Percentiles rank a stretch among this genome's conserved stretches.
Evolutionary conservation across 2,888 invertebrate species (phyloP).

Genomic region (Galerucella nymphaeae): DNA sequence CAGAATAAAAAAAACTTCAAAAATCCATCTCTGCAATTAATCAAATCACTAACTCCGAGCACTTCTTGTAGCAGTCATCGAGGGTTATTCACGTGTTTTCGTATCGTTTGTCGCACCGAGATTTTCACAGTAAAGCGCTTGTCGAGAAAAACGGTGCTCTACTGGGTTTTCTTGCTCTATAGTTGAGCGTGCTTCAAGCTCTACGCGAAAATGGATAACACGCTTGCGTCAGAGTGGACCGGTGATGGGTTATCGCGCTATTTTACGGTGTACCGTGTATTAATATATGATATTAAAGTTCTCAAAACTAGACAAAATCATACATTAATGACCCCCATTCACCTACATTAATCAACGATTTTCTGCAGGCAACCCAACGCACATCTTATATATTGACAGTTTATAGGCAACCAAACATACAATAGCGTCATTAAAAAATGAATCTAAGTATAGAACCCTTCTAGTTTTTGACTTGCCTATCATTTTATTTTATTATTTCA

Average conservation of each 20-base stretch:
- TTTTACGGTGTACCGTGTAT: slow-evolving; percentile 19
- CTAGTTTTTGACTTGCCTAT: too few relatives aligned
- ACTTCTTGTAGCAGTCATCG: slow-evolving; percentile 12
- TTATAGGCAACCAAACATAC: too few relatives aligned
- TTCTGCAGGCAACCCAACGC: too few relatives aligned
- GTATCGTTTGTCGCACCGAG: slow-evolving; percentile 1
- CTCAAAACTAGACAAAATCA: too few relatives aligned
- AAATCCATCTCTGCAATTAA: not conserved
- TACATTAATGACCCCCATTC: too few relatives aligned
- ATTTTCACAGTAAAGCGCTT: slow-evolving; percentile 32
- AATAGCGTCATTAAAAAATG: too few relatives aligned
- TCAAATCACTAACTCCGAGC: not conserved
- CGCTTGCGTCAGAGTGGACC: slow-evolving; percentile 30
- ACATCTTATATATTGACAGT: too few relatives aligned
- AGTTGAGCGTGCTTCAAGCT: slow-evolving; percentile 36
- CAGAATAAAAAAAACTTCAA: not conserved
- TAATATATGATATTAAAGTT: too few relatives aligned
- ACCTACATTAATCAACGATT: too few relatives aligned
- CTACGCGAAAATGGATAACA: slow-evolving; percentile 26
- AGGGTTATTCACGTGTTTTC: slow-evolving; percentile 38
- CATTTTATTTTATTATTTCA: too few relatives aligned
- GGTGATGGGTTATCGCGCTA: slow-evolving; percentile 31
- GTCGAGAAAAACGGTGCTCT: slow-evolving; percentile 40
- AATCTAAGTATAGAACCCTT: too few relatives aligned
- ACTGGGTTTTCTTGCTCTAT: slow-evolving; percentile 42